phyloP scores from a whole-genome alignment of 2,888 invertebrate species.

The Ischnura elegans region DNA sequence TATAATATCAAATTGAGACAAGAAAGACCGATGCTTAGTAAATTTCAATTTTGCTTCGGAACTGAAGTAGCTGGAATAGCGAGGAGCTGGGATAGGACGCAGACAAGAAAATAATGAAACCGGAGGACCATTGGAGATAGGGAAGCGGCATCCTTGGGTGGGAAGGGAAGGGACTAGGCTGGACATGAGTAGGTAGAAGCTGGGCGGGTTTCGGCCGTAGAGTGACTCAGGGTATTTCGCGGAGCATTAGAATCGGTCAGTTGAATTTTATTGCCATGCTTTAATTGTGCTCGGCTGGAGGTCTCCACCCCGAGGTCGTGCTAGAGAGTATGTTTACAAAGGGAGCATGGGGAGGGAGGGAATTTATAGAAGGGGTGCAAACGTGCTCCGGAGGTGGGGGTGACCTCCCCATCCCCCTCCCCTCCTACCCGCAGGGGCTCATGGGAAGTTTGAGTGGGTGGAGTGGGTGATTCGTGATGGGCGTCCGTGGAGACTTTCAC shows the following conservation, averaged over 20 bases:
- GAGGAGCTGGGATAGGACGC: not conserved
- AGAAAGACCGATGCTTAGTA: too few species aligned
- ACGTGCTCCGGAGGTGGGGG: constrained; percentile 28
- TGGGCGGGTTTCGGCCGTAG: not conserved
- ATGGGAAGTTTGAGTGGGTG: constrained; percentile 1
- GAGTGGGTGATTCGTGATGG: constrained; percentile 10
- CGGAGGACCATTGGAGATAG: not conserved
- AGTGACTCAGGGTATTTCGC: constrained; percentile 56
- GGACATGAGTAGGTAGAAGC: not conserved
- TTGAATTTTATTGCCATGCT: constrained; percentile 65
- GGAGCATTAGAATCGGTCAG: constrained; percentile 64
- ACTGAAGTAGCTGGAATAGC: not conserved
- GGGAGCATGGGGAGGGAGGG: not conserved
- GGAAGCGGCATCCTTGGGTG: not conserved
- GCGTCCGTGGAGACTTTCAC: constrained; percentile 56
- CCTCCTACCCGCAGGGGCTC: not conserved
- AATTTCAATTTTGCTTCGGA: too few species aligned
- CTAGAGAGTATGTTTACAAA: not conserved
- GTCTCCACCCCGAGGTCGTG: constrained; percentile 4
- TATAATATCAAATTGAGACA: too few species aligned
- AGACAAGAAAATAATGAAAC: not conserved
- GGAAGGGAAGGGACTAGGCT: not conserved
- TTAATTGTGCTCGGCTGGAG: constrained; percentile 43
- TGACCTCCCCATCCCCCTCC: too few species aligned
- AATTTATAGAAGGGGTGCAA: not conserved